Evolutionary conservation across 2,113 vertebrate species (phyloP).

Genomic region (Miniopterus natalensis): DNA sequence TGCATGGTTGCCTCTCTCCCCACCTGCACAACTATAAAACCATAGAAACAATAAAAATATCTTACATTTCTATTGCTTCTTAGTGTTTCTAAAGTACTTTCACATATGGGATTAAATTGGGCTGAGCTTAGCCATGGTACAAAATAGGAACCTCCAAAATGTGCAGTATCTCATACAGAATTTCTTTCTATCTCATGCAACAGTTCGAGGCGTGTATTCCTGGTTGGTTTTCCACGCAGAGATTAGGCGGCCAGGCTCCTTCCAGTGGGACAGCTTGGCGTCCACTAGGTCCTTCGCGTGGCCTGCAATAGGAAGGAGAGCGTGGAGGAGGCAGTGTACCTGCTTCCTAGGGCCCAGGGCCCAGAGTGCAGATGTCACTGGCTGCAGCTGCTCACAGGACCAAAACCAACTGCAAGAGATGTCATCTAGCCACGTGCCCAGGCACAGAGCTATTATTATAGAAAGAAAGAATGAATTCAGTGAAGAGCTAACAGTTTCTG

Average conservation of each 20-base stretch:
- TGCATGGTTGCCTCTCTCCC: neutral
- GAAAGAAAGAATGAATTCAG: neutral
- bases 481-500: neutral
- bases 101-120: neutral
- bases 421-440: neutral
- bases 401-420: neutral
- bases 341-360: neutral
- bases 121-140: neutral
- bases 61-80: neutral
- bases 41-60: neutral
- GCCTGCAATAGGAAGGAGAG: neutral
- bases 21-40: neutral
- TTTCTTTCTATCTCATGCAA: neutral
- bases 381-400: neutral
- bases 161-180: neutral
- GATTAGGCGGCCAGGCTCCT: neutral
- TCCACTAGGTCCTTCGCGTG: neutral
- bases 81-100: neutral
- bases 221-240: neutral
- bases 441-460: neutral
- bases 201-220: neutral
- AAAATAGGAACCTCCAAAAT: neutral
- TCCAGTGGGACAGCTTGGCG: neutral
- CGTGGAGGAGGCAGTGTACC: neutral
- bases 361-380: neutral